A percentile compares a stretch with the other conserved stretches of the same genome.
Evolutionary conservation across 2,888 invertebrate species (phyloP).

Genomic region (Clivina fossor): DNA sequence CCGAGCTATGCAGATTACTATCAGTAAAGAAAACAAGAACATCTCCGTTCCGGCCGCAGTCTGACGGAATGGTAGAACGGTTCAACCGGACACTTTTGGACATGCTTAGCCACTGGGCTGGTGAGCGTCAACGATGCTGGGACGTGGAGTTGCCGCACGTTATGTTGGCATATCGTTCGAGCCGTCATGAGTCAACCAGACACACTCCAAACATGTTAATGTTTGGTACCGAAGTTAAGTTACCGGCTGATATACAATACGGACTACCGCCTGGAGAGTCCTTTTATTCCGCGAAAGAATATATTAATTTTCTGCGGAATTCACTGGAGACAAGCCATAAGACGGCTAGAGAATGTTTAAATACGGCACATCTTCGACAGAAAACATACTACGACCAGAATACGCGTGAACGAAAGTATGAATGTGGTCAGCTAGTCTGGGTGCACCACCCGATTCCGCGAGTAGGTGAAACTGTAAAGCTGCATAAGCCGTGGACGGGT

Average conservation of each 20-base stretch:
- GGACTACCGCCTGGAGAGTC: constrained; percentile 3
- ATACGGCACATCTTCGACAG: constrained; percentile 4
- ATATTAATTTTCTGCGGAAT: background rate
- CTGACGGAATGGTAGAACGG: constrained; percentile 38
- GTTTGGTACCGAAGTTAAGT: background rate
- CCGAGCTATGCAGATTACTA: constrained; percentile 30
- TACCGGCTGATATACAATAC: constrained; percentile 1
- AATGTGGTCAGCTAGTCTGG: too few species aligned
- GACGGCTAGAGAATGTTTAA: background rate
- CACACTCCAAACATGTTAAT: background rate
- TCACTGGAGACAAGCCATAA: background rate
- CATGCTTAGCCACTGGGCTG: background rate
- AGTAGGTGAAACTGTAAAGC: background rate
- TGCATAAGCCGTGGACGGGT: background rate
- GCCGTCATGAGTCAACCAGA: background rate
- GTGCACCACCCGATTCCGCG: background rate
- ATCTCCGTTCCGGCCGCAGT: constrained; percentile 38
- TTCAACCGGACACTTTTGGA: constrained; percentile 36
- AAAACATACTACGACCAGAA: background rate
- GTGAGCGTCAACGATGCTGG: constrained; percentile 2
- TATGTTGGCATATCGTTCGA: constrained; percentile 6
- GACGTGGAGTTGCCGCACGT: constrained; percentile 2
- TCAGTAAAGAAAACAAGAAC: constrained; percentile 38
- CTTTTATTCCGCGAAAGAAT: background rate
- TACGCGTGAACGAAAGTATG: background rate